Evolutionary conservation across 2,797 vertebrate species (phyloP), one percentile per base, ranked within the genome.

Genomic region (Sebastes diaconus): DNA sequence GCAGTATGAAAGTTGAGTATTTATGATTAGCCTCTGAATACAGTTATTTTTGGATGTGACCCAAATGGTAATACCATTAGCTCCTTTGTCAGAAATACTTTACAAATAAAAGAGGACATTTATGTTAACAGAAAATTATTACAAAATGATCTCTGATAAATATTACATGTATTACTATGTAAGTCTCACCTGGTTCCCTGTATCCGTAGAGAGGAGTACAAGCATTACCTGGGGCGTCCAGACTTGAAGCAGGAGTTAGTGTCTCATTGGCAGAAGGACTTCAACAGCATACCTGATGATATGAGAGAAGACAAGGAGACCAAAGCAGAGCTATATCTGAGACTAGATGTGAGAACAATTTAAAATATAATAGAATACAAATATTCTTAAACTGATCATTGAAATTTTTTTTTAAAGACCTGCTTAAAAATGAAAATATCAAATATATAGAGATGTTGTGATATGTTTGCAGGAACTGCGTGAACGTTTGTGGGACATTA

Each of bases 171-270:
- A 57, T 70, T 66, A 11, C 5, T 59, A 55, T 12, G 6, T 8
- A 46, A 57, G 16, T 61, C 7, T 66, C 22, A 57, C 25, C 18
- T 60, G 5, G 1, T 27, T 72, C 16, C 20, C 3, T 68, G 2
- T 68, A 16, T 88, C 22, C 67, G 5, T 75, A 97, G 96, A 84
- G 92, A 95, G 86, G 90, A 94, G 30, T 96, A 88, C 81, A 94
- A 95, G 75, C 95, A 96, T 61, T 97, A 93, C 86, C 87, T 99
- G 65, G 89, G 81, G 30, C 94, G 94, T 50, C 97, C 97, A 1
- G 97, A 99, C 86, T 91, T 96, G 83, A 99, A 96, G 84, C 98
- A 99, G 92, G 95, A 97, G 66, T 96, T 97, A 85, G 96, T 99
- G 29, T 92, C 93, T 85, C 96, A 95, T 14, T 99, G 98, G 98